Evolutionary conservation across 2,797 vertebrate genomes (phyloP), one percentile per base, ranked within the genome.

Genomic region (Sparus aurata): DNA sequence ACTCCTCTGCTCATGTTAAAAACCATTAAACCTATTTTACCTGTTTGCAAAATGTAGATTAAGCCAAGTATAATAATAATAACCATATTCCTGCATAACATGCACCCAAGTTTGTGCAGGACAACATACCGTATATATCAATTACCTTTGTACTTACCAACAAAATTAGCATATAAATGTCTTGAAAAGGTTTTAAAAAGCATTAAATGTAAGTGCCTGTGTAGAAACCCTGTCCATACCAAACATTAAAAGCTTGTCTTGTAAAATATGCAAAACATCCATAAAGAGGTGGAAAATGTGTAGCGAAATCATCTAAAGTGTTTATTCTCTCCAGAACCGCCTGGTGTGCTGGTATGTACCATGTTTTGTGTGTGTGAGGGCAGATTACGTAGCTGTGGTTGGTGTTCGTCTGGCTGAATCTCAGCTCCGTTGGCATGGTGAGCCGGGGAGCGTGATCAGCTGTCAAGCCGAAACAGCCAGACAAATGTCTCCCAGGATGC

Each of bases 401-500:
- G 61, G 41, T 78, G 64, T 82, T 66, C 0, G 20, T 54, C 67
- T 77, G 63, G 12, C 69, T 76, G 65, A 52, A 8, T 80, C 67
- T 57, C 43, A 71, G 30, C 73, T 81, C 73, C 66, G 83, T 80
- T 83, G 75, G 68, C 73, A 43, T 73, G 74, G 70, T 72, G 76
- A 91, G 61, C 77, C 59, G 69, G 45, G 50, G 67, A 77, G 66
- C n/a, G 61, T 87, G 86, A 91, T 91, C 90, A 89, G 87, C 91
- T 90, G 94, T 83, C 9, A 66, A 80, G 83, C 70, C 75, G 70
- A 78, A 73, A 81, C 70, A 89, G 82, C 77, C 60, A 79, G 86
- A 92, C 90, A 88, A 90, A 84, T 55, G 80, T 85, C 90, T 93
- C 87, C 88, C 88, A 88, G 90, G 87, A 88, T 86, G 84, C 66